Base-by-base conservation (phyloP, 2,797 vertebrate species). In the Girardinus metallicus region DNA sequence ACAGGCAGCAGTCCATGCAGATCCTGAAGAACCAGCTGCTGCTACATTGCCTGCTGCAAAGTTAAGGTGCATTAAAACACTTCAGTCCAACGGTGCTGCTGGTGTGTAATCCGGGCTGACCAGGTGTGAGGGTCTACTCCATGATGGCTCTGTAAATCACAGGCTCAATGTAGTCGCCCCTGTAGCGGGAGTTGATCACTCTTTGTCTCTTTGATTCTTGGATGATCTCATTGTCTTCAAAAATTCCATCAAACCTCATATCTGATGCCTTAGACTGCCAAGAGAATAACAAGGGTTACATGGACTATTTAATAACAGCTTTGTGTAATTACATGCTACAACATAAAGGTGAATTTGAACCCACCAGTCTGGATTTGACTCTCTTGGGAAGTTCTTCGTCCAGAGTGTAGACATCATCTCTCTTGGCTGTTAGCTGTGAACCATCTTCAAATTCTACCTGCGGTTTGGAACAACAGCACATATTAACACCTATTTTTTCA, bases 381-480 rank as follows among this genome's bases (percentile, higher is more conserved):
- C 97, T 97, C 90, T 99, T 99, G 62, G 98, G 98, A 82, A 99
- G 97, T 88, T 99, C 98, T 89, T 99, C 98, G 16, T 99, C 97
- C 85, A 99, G 94, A 29, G 97, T 96, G 91, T 99, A 99, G n/a
- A 99, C 97, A 1, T 99, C 98, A 34, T 99, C 98, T 94, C 98
- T 96, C 91, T 99, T 99, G 86, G 98, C 96, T 74, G 97, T 97
- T 75, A 99, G 94, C 88, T 99, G 98, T 0, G 98, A 99, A 29
- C 97, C 97, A 71, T 99, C 98, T 94, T 99, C 98, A 91, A 99
- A 99, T 86, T 99, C 98, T 93, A 99, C 97, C 98, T 99, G 86
- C 55, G 77, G 4, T 46, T 47, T 75, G 78, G 3, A 80, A n/a
- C 55, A 16, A 11, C 0, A 66, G 36, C 10, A 60, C 3, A 73